Conservation (phyloP, 2,113 vertebrate genomes). For the Rhabdornis inornatus region DNA sequence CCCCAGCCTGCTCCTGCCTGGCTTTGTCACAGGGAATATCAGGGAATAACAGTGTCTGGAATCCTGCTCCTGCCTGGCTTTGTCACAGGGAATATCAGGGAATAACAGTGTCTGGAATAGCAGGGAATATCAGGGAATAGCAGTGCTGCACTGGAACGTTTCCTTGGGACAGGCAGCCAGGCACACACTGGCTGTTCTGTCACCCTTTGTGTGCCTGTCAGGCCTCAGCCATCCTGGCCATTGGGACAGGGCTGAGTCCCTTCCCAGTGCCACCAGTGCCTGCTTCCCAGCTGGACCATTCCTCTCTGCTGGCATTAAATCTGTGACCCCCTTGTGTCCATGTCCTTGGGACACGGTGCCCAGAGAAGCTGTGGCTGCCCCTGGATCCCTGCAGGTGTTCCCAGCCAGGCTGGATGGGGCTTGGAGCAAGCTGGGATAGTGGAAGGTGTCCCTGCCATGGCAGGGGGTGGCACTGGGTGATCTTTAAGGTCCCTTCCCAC, state of each 20-base stretch:
- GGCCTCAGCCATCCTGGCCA: neutral
- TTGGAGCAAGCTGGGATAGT: neutral
- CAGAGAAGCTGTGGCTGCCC: too few relatives aligned
- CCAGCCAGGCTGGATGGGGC: neutral
- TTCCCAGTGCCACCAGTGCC: neutral
- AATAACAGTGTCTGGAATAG: neutral
- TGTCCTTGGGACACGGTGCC: too few relatives aligned
- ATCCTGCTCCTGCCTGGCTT: too few relatives aligned
- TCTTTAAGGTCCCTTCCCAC: neutral
- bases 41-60: neutral
- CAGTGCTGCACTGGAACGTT: neutral
- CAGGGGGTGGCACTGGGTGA: neutral
- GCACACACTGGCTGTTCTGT: neutral
- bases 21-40: neutral
- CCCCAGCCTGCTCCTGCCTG: neutral
- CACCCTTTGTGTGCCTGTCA: neutral
- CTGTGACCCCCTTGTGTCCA: rapidly evolving
- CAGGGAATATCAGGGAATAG: neutral
- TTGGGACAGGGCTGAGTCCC: rapidly evolving
- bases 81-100: neutral
- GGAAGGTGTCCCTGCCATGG: neutral
- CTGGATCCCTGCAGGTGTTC: neutral
- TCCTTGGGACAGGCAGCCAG: neutral
- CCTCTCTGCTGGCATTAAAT: neutral
- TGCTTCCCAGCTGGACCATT: rapidly evolving